phyloP scores from a whole-genome alignment of 2,888 invertebrate species.

The Merodon equestris region DNA sequence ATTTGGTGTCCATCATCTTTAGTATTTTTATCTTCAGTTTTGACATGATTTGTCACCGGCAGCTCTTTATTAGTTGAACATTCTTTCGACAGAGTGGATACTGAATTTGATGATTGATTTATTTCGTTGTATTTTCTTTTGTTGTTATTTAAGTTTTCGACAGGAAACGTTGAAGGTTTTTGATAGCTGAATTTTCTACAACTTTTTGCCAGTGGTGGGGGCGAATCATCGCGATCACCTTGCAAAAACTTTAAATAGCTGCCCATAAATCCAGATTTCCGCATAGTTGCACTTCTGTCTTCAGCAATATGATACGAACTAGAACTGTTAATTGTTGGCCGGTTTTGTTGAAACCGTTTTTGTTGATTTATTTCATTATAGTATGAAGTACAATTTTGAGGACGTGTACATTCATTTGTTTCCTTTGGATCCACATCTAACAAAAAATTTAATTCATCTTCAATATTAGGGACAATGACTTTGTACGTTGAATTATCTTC shows the following conservation, averaged over 20 bases:
- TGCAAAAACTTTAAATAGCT: constrained; percentile 88
- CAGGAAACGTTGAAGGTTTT: constrained; percentile 55
- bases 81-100: no score
- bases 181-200: constrained; percentile 76
- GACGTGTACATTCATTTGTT: constrained; percentile 75
- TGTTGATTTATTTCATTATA: constrained; percentile 58
- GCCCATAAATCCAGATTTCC: constrained; percentile 87
- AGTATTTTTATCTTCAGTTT: constrained; percentile 69
- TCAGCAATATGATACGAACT: constrained; percentile 29
- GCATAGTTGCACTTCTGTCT: constrained; percentile 68
- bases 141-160: not conserved
- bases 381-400: constrained; percentile 68
- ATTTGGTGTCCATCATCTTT: constrained; percentile 77
- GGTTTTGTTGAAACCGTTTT: constrained; percentile 14
- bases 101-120: constrained; percentile 7
- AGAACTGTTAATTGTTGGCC: constrained; percentile 7
- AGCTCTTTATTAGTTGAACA: constrained; percentile 74
- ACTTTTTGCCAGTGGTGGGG: constrained; percentile 82
- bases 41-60: constrained; percentile 79
- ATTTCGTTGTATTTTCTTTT: constrained; percentile 35
- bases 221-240: constrained; percentile 89
- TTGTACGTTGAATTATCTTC: constrained; percentile 87
- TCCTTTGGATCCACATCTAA: constrained; percentile 76
- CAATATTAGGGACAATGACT: constrained; percentile 93
- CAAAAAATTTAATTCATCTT: constrained; percentile 91